Conservation (phyloP, 2,888 invertebrate genomes). For the Sinotaia quadrata region DNA sequence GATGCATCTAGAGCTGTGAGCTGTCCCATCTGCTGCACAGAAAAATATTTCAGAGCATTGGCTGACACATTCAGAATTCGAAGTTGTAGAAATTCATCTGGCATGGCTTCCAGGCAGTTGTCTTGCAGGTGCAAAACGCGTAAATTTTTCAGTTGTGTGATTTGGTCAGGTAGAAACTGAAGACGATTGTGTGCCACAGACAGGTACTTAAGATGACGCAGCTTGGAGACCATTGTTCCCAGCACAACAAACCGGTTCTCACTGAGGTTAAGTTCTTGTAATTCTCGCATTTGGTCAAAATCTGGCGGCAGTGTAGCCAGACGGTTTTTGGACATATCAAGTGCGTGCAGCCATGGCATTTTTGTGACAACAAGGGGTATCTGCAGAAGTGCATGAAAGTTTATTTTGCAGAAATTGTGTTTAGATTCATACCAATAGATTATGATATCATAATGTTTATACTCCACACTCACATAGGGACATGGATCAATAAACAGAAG, state of each 20-base stretch:
- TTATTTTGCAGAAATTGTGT: no score
- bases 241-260: conserved; percentile 60
- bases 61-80: conserved; percentile 62
- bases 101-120: conserved; percentile 58
- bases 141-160: conserved; percentile 51
- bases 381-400: no score
- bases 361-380: conserved; percentile 60
- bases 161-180: conserved; percentile 46
- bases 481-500: no score
- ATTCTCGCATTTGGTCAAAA: conserved; percentile 56
- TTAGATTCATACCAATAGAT: no score
- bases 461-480: no score
- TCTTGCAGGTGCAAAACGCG: conserved; percentile 58
- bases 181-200: conserved; percentile 59
- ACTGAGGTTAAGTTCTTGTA: conserved; percentile 63
- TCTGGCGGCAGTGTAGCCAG: conserved; percentile 61
- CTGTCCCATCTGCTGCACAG: conserved; percentile 57
- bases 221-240: conserved; percentile 51
- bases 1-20: conserved; percentile 59
- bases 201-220: conserved; percentile 54
- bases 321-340: conserved; percentile 58
- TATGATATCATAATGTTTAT: no score
- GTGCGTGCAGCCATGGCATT: conserved; percentile 48
- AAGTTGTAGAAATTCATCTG: conserved; percentile 51
- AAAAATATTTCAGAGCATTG: conserved; percentile 62